Conservation (phyloP, 2,888 invertebrate genomes). For the Melanostoma scalare region DNA sequence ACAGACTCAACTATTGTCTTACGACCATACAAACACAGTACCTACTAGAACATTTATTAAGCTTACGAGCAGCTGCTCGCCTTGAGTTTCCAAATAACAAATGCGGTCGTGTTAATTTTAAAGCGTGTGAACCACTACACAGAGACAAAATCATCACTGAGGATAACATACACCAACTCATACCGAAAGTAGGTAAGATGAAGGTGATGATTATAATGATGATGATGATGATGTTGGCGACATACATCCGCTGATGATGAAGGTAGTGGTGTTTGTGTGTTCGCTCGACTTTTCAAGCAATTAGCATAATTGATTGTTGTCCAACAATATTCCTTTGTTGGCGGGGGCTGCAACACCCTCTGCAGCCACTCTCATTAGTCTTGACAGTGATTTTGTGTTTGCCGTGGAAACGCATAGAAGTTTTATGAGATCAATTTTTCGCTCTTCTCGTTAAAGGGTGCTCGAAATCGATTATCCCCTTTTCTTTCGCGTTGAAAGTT, state of each 20-base stretch:
- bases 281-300: slow-evolving; percentile 71
- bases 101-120: slow-evolving; percentile 11
- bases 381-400: slow-evolving; percentile 75
- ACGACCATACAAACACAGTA: too few species aligned
- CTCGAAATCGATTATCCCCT: slow-evolving; percentile 14
- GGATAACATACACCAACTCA: slow-evolving; percentile 27
- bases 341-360: slow-evolving; percentile 63
- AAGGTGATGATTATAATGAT: slow-evolving; percentile 49
- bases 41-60: too few species aligned
- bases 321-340: slow-evolving; percentile 69
- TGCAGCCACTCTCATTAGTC: slow-evolving; percentile 73
- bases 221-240: slow-evolving; percentile 61
- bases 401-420: slow-evolving; percentile 57
- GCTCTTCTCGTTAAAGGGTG: slow-evolving; percentile 16
- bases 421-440: slow-evolving; percentile 41
- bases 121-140: slow-evolving; percentile 9
- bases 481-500: slow-evolving; percentile 14
- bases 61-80: too few species aligned
- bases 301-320: slow-evolving; percentile 77
- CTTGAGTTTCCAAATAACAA: neutral
- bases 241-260: slow-evolving; percentile 57
- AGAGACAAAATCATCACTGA: slow-evolving; percentile 19
- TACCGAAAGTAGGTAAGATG: slow-evolving; percentile 53
- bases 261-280: slow-evolving; percentile 36
- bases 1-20: too few species aligned